Conservation (phyloP, 2,113 vertebrate genomes). For the Microtus montanus region DNA sequence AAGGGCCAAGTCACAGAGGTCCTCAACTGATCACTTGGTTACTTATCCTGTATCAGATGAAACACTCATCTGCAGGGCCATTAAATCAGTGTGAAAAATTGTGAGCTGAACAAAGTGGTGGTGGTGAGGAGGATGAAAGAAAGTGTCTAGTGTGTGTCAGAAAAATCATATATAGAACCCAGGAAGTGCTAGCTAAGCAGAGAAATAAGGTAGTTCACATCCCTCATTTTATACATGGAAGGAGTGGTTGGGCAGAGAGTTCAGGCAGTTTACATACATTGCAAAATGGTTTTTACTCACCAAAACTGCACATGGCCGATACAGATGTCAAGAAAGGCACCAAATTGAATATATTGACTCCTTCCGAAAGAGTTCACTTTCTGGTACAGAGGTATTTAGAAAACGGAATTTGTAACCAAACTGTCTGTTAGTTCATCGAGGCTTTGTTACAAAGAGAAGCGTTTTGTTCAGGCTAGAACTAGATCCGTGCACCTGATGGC, state of each 20-base stretch:
- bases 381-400: neutral
- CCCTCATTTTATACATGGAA: neutral
- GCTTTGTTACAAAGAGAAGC: neutral
- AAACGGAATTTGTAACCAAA: neutral
- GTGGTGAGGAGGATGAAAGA: neutral
- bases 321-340: neutral
- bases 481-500: neutral
- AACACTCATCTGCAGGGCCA: rapidly evolving
- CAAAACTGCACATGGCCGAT: neutral
- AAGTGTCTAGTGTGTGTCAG: rapidly evolving
- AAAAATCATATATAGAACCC: neutral
- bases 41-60: neutral
- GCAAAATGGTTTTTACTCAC: neutral
- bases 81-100: neutral
- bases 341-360: neutral
- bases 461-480: neutral
- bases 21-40: too few relatives aligned
- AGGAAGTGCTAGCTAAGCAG: neutral
- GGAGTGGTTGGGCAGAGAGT: neutral
- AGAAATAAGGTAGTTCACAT: neutral
- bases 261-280: neutral
- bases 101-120: neutral
- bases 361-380: neutral
- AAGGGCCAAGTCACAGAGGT: rapidly evolving
- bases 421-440: neutral